Conservation (phyloP, 2,113 vertebrate species). For the Azemiops feae region DNA sequence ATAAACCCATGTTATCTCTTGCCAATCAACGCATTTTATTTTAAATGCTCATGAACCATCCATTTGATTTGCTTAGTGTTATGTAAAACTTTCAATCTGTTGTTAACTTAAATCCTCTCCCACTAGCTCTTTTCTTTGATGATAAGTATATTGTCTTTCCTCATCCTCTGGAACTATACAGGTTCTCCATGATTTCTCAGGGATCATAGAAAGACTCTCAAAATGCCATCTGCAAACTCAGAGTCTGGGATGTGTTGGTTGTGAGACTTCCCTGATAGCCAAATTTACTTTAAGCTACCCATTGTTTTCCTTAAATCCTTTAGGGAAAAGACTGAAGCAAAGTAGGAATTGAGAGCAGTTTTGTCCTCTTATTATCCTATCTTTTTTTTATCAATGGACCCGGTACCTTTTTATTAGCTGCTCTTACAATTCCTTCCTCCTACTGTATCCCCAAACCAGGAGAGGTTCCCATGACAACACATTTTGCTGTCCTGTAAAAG, state of each 20-base stretch:
- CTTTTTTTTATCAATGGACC: background rate
- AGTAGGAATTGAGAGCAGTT: too few relatives aligned
- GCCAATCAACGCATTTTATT: background rate
- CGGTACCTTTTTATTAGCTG: background rate
- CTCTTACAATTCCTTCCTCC: background rate
- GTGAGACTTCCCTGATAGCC: background rate
- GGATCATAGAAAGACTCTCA: background rate
- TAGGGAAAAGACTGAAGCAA: background rate
- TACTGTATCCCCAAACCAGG: background rate
- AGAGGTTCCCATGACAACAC: background rate
- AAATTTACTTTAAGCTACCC: background rate
- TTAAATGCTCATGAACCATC: background rate
- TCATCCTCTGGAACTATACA: background rate
- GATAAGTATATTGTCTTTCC: background rate
- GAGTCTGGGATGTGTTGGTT: background rate
- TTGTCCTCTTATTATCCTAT: background rate
- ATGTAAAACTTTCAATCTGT: background rate
- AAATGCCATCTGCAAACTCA: background rate
- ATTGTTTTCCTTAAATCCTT: background rate
- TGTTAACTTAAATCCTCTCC: background rate
- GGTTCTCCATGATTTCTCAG: background rate
- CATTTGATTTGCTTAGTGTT: background rate
- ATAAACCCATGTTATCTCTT: background rate
- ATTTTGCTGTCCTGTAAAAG: background rate
- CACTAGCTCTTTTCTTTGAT: background rate